Conservation (phyloP, 2,888 invertebrate genomes). For the Cancer borealis region DNA sequence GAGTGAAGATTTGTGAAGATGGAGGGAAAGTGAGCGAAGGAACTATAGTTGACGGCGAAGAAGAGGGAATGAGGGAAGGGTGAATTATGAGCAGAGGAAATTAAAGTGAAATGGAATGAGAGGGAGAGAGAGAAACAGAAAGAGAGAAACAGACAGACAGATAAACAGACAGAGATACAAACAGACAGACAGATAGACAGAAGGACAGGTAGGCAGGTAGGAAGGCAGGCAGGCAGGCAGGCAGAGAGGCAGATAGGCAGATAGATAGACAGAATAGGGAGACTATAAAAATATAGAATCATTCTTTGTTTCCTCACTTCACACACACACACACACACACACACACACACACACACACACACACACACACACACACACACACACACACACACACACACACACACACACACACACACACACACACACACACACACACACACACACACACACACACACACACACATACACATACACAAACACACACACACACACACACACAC, state of each 20-base stretch:
- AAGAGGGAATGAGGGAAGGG: background rate
- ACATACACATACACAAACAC: no score
- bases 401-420: no score
- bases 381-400: background rate
- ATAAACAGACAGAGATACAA: background rate
- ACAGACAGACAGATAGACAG: no score
- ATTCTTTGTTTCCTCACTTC: background rate
- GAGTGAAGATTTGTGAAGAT: background rate
- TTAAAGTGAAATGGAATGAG: background rate
- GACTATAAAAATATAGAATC: no score
- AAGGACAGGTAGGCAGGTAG: no score
- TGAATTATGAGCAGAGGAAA: background rate
- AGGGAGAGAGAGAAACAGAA: background rate
- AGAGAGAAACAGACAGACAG: background rate
- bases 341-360: no score
- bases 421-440: no score
- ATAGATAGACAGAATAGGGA: no score
- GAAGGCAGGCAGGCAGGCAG: background rate
- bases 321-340: no score
- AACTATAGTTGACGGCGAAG: background rate
- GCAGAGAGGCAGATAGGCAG: background rate
- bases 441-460: no score
- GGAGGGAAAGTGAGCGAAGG: background rate
- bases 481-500: no score
- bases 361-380: background rate